These are phyloP conservation scores for Epinephelus awoara DNA, from an alignment of 2,797 vertebrate genomes.

Conservation along the genomic window DNA sequence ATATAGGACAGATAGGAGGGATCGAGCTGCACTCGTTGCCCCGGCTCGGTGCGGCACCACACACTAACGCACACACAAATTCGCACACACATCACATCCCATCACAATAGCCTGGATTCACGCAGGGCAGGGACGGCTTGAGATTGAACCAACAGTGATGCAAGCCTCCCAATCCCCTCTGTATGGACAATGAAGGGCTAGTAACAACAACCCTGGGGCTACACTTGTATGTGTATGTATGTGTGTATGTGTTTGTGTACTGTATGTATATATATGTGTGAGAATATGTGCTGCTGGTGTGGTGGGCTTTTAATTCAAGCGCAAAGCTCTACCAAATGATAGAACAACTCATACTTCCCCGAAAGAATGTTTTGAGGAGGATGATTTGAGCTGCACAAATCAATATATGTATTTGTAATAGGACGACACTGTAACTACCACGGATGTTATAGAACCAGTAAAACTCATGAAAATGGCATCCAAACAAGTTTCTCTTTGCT, in stretches of 20 bases:
- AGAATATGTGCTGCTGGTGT: conserved; percentile 7
- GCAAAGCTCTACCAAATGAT: conserved; percentile 6
- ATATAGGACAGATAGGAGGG: conserved; percentile 42
- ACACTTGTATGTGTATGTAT: conserved; percentile 21
- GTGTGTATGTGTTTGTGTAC: not conserved
- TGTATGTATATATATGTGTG: conserved; percentile 5
- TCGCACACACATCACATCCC: conserved; percentile 39
- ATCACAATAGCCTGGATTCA: conserved; percentile 71
- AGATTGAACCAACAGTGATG: conserved; percentile 73
- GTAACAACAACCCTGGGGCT: conserved; percentile 57
- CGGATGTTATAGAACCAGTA: not conserved
- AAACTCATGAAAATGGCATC: not conserved
- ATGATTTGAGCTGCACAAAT: not conserved
- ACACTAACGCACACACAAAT: conserved; percentile 28
- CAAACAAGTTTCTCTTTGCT: not conserved
- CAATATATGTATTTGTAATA: not conserved
- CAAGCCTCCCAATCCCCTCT: conserved; percentile 54
- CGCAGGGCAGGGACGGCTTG: conserved; percentile 54
- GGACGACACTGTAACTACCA: not conserved
- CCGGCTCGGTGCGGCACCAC: conserved; percentile 33
- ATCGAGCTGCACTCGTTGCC: conserved; percentile 43
- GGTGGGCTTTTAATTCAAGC: conserved; percentile 17
- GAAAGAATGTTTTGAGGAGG: too few species aligned
- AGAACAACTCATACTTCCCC: not conserved
- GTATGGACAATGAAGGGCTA: conserved; percentile 58